phyloP scores from a whole-genome alignment of 1,140 invertebrate species.

The Coenobita brevimanus region DNA sequence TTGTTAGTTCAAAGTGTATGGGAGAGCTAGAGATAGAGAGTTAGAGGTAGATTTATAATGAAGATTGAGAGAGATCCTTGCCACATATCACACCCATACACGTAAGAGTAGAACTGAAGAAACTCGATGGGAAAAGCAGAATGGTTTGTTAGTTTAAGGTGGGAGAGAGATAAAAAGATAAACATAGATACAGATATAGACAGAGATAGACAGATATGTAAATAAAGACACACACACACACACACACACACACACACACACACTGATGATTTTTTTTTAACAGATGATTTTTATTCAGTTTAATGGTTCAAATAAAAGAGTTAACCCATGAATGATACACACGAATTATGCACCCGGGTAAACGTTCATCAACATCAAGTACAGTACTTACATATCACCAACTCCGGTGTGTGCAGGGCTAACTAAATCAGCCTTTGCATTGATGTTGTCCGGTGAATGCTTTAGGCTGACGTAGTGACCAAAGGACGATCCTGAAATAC shows the following conservation, averaged over 20 bases:
- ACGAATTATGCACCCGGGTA: no score
- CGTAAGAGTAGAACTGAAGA: conserved; percentile 45
- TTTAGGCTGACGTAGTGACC: conserved; percentile 41
- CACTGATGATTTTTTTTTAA: no score
- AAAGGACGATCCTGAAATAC: conserved; percentile 12
- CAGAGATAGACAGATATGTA: conserved; percentile 4
- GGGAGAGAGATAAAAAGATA: no score
- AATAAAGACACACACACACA: conserved; percentile 5
- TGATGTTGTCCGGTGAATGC: not conserved
- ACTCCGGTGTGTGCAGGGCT: conserved; percentile 11
- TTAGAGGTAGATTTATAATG: conserved; percentile 2
- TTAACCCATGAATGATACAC: no score
- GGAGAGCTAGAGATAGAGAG: no score
- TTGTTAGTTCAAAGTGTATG: not conserved
- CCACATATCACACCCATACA: conserved; percentile 36
- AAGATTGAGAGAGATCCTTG: conserved; percentile 16
- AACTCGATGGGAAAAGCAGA: conserved; percentile 4
- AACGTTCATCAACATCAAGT: no score
- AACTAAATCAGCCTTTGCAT: conserved; percentile 9
- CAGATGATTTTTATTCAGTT: no score
- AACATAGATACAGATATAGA: no score
- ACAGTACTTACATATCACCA: conserved; percentile 31
- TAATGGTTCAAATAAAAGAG: no score
- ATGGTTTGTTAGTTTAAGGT: not conserved
- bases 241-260: no score